These are phyloP conservation scores for Rhingia rostrata DNA, from an alignment of 2,888 invertebrate species.

Conservation along the genomic window DNA sequence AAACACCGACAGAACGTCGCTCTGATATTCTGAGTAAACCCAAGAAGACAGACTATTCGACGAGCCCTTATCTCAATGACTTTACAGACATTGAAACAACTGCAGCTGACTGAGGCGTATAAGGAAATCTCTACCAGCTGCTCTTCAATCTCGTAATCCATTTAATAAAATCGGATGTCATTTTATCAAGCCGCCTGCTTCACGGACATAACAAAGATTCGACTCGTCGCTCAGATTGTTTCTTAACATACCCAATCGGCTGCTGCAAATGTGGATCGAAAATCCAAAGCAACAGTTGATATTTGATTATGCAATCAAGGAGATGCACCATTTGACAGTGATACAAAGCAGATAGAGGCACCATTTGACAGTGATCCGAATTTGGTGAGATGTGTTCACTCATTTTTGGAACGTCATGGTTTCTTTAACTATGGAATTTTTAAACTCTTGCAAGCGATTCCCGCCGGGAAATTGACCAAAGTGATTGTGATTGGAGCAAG, in stretches of 20 bases:
- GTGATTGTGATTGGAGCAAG: constrained; percentile 86
- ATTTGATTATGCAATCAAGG: constrained; percentile 90
- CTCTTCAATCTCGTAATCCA: constrained; percentile 96
- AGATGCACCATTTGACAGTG: constrained; percentile 97
- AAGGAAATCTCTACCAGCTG: constrained; percentile 85
- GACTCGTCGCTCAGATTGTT: constrained; percentile 94
- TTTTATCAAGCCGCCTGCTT: constrained; percentile 97
- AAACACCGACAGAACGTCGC: constrained; percentile 66
- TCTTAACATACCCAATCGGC: constrained; percentile 94
- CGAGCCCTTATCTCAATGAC: constrained; percentile 76
- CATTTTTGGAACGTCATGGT: constrained; percentile 96
- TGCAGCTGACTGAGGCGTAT: constrained; percentile 78
- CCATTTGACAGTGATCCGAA: constrained; percentile 97
- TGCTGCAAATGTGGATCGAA: constrained; percentile 97
- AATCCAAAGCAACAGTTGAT: constrained; percentile 96
- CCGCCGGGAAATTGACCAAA: constrained; percentile 87
- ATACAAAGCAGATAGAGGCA: constrained; percentile 91
- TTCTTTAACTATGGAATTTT: constrained; percentile 99
- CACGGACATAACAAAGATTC: constrained; percentile 93
- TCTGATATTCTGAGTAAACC: constrained; percentile 67
- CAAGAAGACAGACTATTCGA: constrained; percentile 74
- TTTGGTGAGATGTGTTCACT: constrained; percentile 92
- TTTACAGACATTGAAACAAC: constrained; percentile 75
- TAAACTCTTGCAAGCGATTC: constrained; percentile 90
- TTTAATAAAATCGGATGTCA: constrained; percentile 96